phyloP scores from a whole-genome alignment of 2,888 invertebrate genomes.

The Amphimallon solstitiale region DNA sequence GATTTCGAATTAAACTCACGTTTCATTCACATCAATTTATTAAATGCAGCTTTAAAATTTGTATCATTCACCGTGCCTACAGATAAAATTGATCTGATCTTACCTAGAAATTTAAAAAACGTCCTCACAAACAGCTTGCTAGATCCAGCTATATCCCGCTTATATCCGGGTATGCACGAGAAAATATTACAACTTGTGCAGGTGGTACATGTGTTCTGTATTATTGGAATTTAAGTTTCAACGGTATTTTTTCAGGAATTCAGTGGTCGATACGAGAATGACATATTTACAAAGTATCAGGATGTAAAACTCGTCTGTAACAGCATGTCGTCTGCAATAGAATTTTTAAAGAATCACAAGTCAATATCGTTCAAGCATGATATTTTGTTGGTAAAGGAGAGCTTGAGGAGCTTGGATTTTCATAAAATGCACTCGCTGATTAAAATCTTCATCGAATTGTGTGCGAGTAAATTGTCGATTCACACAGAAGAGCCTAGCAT shows the following conservation, averaged over 20 bases:
- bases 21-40: constrained; percentile 63
- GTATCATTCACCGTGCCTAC: constrained; percentile 62
- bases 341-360: constrained; percentile 60
- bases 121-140: constrained; percentile 61
- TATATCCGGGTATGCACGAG: constrained; percentile 63
- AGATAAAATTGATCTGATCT: constrained; percentile 58
- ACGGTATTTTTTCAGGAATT: constrained; percentile 58
- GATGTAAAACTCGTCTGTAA: constrained; percentile 61
- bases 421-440: constrained; percentile 69
- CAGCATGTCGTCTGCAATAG: constrained; percentile 64
- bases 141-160: constrained; percentile 63
- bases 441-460: constrained; percentile 55
- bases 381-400: constrained; percentile 65
- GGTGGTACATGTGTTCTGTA: constrained; percentile 51
- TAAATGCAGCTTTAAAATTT: constrained; percentile 60
- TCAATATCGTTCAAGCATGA: constrained; percentile 56
- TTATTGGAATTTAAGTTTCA: background rate
- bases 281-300: constrained; percentile 60
- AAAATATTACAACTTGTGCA: constrained; percentile 62
- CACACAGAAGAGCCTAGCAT: constrained; percentile 32
- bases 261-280: constrained; percentile 56
- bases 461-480: constrained; percentile 52
- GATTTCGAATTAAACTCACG: constrained; percentile 55
- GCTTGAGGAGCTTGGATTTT: constrained; percentile 69
- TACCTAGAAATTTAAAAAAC: constrained; percentile 63